Evolutionary conservation across 2,113 vertebrate genomes (phyloP).

Genomic region (Gorsachius goisagi): DNA sequence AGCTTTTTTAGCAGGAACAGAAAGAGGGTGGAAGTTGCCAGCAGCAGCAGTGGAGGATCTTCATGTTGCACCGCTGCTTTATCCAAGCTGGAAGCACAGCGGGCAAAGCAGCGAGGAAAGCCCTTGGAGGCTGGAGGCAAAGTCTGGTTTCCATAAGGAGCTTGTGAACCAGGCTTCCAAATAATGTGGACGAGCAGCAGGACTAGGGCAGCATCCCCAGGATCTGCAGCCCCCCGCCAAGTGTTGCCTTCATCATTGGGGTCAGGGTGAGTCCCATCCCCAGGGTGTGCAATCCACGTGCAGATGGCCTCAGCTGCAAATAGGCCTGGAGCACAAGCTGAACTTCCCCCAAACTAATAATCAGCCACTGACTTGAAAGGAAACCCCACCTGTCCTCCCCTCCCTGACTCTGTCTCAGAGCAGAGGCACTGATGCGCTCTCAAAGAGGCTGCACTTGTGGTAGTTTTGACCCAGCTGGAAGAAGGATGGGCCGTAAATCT

Average conservation of each 20-base stretch:
- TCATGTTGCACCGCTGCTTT: fast-evolving
- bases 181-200: background rate
- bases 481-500: slow-evolving; percentile 43
- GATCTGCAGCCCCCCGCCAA: background rate
- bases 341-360: background rate
- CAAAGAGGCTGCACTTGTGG: background rate
- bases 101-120: background rate
- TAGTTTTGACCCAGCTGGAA: slow-evolving; percentile 54
- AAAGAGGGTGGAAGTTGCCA: background rate
- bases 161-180: background rate
- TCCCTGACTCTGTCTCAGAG: background rate
- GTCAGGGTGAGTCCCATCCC: background rate
- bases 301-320: background rate
- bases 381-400: background rate
- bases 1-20: background rate
- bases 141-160: background rate
- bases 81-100: fast-evolving
- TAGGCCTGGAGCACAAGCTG: background rate
- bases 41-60: background rate
- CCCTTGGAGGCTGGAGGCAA: background rate
- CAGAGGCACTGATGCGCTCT: background rate
- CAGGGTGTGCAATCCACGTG: background rate
- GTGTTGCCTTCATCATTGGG: fast-evolving
- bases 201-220: background rate
- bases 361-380: background rate